Base-by-base conservation (phyloP, 2,113 vertebrate species). In the Thomomys bottae region DNA sequence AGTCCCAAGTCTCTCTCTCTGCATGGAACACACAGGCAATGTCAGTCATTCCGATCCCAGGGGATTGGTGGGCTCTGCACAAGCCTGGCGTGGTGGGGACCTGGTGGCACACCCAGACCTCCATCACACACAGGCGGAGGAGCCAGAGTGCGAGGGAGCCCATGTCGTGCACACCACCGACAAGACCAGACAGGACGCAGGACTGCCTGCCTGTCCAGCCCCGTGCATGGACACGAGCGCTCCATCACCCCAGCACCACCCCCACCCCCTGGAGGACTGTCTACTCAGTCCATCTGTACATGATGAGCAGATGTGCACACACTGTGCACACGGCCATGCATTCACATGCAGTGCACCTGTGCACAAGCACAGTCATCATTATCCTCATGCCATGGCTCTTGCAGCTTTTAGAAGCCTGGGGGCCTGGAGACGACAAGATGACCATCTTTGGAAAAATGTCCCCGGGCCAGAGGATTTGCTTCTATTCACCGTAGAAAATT, bases 81-180 rank as follows among this genome's bases (percentile, higher is more conserved):
- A 1, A 8, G 40, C 26, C 18, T 49, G 5, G 12, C 24, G 23
- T 12, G 24, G 28, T n/a, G 36, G 17, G n/a, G n/a, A n/a, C n/a
- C 73, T 40, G 5, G 3, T 1, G 1, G 20, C 6, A 32, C 8
- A n/a, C 8, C 32, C 3, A 2, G 0, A 9, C 15, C 64, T 72
- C 64, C 24, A 23, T 8, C 11, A 40, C 71, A 38, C 10, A 21
- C 57, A 11, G 24, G 59, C 0, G 10, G 15, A 45, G 73, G 38
- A 36, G 8, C 9, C 28, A 34, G 76, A 14, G 54, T 2, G 3
- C 8, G 6, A 36, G 10, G 1, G 38, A 34, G 18, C 5, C 3
- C 6, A 30, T n/a, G 23, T 7, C 3, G 2, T 32, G 24, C 21
- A 28, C 23, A 5, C 28, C 59, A 23, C 3, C 4, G 2, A 20